phyloP scores from a whole-genome alignment of 2,888 invertebrate genomes.

The Rotaria socialis region DNA sequence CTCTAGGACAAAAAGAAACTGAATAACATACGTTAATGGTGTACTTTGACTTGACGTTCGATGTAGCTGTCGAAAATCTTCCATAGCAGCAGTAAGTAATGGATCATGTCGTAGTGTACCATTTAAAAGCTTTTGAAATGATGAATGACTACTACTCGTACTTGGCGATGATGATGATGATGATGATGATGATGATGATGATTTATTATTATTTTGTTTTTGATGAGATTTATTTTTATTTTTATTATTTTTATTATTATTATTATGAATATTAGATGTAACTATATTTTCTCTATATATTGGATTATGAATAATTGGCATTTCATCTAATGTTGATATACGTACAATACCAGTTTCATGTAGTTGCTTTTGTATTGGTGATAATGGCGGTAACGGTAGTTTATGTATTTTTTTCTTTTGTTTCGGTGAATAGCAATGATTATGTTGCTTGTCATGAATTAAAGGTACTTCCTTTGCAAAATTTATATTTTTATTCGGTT shows the following conservation, averaged over 20 bases:
- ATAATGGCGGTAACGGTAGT: background rate
- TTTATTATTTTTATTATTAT: background rate
- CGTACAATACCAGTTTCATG: background rate
- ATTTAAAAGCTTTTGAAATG: constrained; percentile 1
- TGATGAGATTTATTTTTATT: background rate
- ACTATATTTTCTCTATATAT: background rate
- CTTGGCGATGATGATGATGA: background rate
- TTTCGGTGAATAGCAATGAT: background rate
- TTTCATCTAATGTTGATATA: constrained; percentile 6
- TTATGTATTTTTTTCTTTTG: background rate
- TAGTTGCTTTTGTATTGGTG: background rate
- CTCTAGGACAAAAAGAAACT: background rate
- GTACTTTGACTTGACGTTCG: background rate
- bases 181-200: background rate
- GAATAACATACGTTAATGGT: background rate
- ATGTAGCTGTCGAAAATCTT: background rate
- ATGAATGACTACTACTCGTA: background rate
- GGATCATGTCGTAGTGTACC: background rate
- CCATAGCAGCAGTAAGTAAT: background rate
- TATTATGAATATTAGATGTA: too few species aligned
- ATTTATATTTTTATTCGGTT: background rate
- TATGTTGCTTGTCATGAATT: background rate
- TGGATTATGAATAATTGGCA: background rate
- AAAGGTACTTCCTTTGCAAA: background rate
- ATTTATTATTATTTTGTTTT: background rate